Evolutionary conservation across 2,113 vertebrate species (phyloP).

Genomic region (Furnarius figulus): DNA sequence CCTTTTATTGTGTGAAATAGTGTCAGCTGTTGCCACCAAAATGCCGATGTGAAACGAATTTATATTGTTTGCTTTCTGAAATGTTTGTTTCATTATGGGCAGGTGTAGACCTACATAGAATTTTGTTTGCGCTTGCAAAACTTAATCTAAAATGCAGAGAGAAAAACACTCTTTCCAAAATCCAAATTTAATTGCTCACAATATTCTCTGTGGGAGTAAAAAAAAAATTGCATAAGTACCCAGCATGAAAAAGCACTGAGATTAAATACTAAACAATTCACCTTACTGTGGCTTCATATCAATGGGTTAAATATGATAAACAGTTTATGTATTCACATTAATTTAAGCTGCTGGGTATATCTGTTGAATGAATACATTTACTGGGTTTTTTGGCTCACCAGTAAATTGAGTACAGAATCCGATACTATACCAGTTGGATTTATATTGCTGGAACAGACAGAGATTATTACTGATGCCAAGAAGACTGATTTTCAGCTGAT

Average conservation of each 20-base stretch:
- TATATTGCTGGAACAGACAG: slow-evolving; percentile 47
- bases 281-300: not conserved
- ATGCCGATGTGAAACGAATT: not conserved
- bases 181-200: not conserved
- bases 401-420: slow-evolving; percentile 42
- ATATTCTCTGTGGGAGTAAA: not conserved
- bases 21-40: not conserved
- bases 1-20: not conserved
- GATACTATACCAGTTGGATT: slow-evolving; percentile 37
- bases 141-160: not conserved
- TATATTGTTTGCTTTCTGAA: not conserved
- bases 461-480: slow-evolving; percentile 46
- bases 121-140: not conserved
- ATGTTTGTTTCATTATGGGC: not conserved
- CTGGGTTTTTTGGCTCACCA: slow-evolving; percentile 5
- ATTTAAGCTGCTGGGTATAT: slow-evolving; percentile 18
- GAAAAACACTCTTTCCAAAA: not conserved
- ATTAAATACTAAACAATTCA: not conserved
- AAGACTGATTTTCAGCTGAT: slow-evolving; percentile 46
- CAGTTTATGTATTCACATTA: slow-evolving; percentile 16
- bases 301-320: slow-evolving; percentile 42
- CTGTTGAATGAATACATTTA: slow-evolving; percentile 36
- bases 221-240: not conserved
- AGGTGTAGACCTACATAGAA: not conserved
- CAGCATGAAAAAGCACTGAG: not conserved